These are phyloP conservation scores for Euphydryas editha DNA, from an alignment of 2,888 invertebrate species.

Conservation along the genomic window DNA sequence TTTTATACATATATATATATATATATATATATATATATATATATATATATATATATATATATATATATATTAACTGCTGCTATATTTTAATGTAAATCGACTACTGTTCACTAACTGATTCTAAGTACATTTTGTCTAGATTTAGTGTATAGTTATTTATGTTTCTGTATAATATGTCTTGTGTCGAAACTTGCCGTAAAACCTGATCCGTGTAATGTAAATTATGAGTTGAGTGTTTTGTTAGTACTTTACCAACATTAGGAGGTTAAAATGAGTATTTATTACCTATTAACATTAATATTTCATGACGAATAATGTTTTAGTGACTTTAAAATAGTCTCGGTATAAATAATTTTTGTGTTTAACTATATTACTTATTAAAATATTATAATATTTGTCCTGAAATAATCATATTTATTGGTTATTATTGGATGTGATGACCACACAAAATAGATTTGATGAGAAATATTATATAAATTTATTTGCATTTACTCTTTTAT, in stretches of 20 bases:
- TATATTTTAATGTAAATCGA: neutral
- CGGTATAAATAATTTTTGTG: too few relatives aligned
- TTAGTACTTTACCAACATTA: conserved; percentile 3
- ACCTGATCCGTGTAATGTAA: conserved; percentile 8
- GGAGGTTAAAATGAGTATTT: neutral
- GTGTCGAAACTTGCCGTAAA: conserved; percentile 6
- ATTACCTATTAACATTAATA: neutral
- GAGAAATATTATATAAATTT: neutral
- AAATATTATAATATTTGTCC: too few relatives aligned
- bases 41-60: too few relatives aligned
- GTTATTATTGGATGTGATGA: too few relatives aligned
- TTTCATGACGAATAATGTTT: neutral
- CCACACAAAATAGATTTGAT: neutral
- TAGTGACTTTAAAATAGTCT: neutral
- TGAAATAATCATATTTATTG: too few relatives aligned
- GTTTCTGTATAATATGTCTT: conserved; percentile 2
- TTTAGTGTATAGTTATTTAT: conserved; percentile 9
- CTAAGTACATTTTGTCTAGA: conserved; percentile 3
- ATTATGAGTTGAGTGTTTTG: conserved; percentile 1
- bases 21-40: too few relatives aligned
- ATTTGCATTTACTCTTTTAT: neutral
- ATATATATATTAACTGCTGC: neutral
- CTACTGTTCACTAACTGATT: conserved; percentile 5
- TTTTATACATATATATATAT: too few relatives aligned
- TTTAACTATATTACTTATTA: too few relatives aligned